Evolutionary conservation across 2,797 vertebrate genomes (phyloP), one percentile per base, ranked within the genome.

Genomic region (Neoniphon sammara): DNA sequence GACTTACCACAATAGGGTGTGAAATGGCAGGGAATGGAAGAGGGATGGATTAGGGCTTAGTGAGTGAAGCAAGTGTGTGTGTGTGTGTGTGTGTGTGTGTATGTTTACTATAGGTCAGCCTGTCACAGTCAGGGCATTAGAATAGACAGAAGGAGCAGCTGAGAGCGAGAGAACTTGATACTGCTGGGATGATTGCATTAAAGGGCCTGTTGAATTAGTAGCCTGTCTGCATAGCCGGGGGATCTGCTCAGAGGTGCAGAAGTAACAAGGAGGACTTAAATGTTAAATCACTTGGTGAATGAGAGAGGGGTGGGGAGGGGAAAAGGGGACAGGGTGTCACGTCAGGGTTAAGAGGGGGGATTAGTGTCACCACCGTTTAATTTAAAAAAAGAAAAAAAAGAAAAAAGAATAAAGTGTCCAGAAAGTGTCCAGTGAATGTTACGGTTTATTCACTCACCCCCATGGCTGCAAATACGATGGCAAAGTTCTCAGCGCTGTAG

Each of bases 381-480:
- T 18, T 34, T n/a, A 54, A 20, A 70, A 36, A 25, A 47, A 9
- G 27, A n/a, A 14, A 49, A 56, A 30, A 15, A 31, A 67, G 72
- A 68, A 25, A 54, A 23, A 59, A 36, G 42, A n/a, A n/a, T n/a
- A 52, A 20, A 71, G 18, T 39, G 52, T 71, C 61, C 12, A 15
- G 66, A 52, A 20, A 71, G 18, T 39, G 52, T 71, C 61, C 12
- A 15, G 66, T 66, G 52, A 47, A 67, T 1, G 10, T 27, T 55
- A 57, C 36, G 27, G 34, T 81, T 61, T 61, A 77, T 81, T 89
- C 47, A 71, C 94, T 94, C 86, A 94, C 93, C 88, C 92, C 93
- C 93, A 94, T 92, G 77, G 94, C 94, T 74, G 94, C 94, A 47
- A 96, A 96, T 47, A 93, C 93, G 67, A 94, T 96, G 80, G 95